phyloP scores from a whole-genome alignment of 2,113 vertebrate species.

The Tragulus kanchil region DNA sequence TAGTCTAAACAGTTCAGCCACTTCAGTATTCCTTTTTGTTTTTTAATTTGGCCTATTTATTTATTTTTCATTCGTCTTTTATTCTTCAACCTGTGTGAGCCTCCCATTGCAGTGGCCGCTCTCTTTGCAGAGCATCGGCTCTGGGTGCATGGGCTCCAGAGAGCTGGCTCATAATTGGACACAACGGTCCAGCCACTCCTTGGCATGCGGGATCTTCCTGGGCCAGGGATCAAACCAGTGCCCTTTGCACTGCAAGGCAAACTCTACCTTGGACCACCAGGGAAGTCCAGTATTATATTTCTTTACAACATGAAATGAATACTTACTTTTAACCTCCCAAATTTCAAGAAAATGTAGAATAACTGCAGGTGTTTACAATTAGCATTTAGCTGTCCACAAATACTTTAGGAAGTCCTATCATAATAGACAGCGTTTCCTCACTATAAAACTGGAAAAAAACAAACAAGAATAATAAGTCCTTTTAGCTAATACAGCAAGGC shows the following conservation, averaged over 20 bases:
- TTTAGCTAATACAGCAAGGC: conserved; percentile 69
- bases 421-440: conserved; percentile 45
- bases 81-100: too few relatives aligned
- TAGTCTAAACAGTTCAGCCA: conserved; percentile 40
- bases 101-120: too few relatives aligned
- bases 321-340: conserved; percentile 40
- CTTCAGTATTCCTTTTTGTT: not conserved
- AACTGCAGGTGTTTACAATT: conserved; percentile 65
- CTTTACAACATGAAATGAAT: conserved; percentile 67
- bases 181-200: too few relatives aligned
- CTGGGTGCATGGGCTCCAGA: too few relatives aligned
- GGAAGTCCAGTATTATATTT: not conserved
- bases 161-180: too few relatives aligned
- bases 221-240: too few relatives aligned
- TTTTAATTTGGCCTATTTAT: too few relatives aligned
- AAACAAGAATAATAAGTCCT: conserved; percentile 58
- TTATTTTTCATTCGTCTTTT: too few relatives aligned
- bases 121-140: too few relatives aligned
- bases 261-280: too few relatives aligned
- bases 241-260: too few relatives aligned
- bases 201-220: too few relatives aligned
- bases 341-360: conserved; percentile 60
- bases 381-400: conserved; percentile 62
- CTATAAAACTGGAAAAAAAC: conserved; percentile 66
- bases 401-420: conserved; percentile 64